These are phyloP conservation scores for Trichonephila clavipes DNA, from an alignment of 1,140 invertebrate genomes.

Conservation along the genomic window DNA sequence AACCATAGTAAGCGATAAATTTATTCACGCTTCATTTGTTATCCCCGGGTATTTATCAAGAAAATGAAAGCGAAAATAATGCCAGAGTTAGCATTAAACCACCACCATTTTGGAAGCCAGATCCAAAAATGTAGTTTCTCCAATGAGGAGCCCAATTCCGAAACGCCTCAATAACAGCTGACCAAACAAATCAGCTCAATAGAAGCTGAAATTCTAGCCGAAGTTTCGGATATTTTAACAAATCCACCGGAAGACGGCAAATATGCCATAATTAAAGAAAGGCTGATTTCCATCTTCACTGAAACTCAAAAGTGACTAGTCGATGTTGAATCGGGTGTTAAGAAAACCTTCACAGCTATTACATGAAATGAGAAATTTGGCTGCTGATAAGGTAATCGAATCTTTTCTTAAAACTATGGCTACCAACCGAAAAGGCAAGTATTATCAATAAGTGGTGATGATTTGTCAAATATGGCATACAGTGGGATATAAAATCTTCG, in stretches of 20 bases:
- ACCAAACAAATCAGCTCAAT: background rate
- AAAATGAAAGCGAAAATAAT: too few relatives aligned
- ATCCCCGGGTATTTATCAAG: too few relatives aligned
- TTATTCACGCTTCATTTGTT: too few relatives aligned
- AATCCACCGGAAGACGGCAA: background rate
- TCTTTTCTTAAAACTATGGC: background rate
- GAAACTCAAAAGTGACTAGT: too few relatives aligned
- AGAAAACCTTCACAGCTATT: too few relatives aligned
- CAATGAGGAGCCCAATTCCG: background rate
- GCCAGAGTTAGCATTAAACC: too few relatives aligned
- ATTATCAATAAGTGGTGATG: constrained; percentile 10
- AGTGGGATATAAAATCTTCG: constrained; percentile 10
- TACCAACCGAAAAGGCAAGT: background rate
- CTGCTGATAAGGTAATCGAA: too few relatives aligned
- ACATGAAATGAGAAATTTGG: too few relatives aligned
- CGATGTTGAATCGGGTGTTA: too few relatives aligned
- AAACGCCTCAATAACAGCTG: background rate
- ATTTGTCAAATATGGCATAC: background rate
- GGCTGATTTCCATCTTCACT: background rate
- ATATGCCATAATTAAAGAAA: background rate
- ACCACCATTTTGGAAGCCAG: too few relatives aligned
- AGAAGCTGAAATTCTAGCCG: background rate
- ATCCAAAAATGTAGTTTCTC: too few relatives aligned
- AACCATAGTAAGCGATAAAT: too few relatives aligned
- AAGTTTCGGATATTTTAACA: constrained; percentile 4